Conservation (phyloP, 2,888 invertebrate species). For the Sceliomorpha sp. region DNA sequence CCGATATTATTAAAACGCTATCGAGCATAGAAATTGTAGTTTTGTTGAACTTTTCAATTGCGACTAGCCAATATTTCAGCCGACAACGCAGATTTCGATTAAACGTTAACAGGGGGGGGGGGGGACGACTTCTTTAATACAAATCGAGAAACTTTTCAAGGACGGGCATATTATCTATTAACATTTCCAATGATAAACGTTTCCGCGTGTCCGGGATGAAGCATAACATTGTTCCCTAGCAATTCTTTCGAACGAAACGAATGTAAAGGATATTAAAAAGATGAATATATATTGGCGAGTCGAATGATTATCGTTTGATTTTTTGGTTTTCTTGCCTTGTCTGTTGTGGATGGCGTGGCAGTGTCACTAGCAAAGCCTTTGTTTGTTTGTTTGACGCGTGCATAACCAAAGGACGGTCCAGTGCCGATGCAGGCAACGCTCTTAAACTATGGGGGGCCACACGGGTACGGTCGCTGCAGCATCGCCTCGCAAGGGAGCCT, state of each 20-base stretch:
- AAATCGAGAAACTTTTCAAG: too few relatives aligned
- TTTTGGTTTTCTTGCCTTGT: slow-evolving; percentile 63
- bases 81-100: too few relatives aligned
- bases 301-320: slow-evolving; percentile 26
- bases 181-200: too few relatives aligned
- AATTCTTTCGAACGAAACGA: not conserved
- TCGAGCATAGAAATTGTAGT: slow-evolving; percentile 5
- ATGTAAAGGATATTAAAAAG: not conserved
- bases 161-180: too few relatives aligned
- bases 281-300: slow-evolving; percentile 1
- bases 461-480: slow-evolving; percentile 77
- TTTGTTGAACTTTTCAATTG: slow-evolving; percentile 8
- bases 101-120: too few relatives aligned
- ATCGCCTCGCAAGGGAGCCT: slow-evolving; percentile 77
- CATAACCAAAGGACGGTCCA: slow-evolving; percentile 74
- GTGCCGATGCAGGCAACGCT: slow-evolving; percentile 75
- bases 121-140: too few relatives aligned
- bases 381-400: slow-evolving; percentile 77
- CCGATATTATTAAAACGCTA: slow-evolving; percentile 9
- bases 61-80: slow-evolving; percentile 19
- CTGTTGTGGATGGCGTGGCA: slow-evolving; percentile 74
- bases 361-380: slow-evolving; percentile 78
- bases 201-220: too few relatives aligned
- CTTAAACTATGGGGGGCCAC: slow-evolving; percentile 77
- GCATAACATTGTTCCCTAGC: too few relatives aligned